Percentiles rank a stretch among this genome's conserved stretches.
Conservation (phyloP, 2,113 vertebrate genomes). For the Thamnophis sirtalis region DNA sequence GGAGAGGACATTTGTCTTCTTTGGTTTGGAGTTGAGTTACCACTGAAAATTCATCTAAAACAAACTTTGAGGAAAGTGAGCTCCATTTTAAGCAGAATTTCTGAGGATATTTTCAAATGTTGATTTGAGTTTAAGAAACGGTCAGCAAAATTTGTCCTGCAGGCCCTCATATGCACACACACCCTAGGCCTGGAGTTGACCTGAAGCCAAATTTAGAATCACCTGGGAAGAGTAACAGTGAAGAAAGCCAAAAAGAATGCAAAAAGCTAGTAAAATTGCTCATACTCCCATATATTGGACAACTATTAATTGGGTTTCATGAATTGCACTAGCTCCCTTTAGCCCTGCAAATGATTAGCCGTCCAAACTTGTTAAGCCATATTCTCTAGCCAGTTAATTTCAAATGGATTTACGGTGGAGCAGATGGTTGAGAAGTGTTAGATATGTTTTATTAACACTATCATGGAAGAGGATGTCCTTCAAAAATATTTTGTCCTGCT, state of each 20-base stretch:
- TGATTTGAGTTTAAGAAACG: background rate
- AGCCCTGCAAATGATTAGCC: background rate
- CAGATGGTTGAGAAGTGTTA: background rate
- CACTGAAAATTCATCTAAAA: background rate
- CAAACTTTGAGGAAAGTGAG: background rate
- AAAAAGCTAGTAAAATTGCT: background rate
- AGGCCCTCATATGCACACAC: background rate
- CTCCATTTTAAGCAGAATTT: background rate
- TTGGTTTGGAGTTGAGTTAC: background rate
- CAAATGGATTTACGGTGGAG: background rate
- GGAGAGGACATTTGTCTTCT: constrained; percentile 14
- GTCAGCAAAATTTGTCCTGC: background rate
- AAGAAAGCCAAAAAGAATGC: background rate
- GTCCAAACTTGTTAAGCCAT: background rate
- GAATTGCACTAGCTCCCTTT: background rate
- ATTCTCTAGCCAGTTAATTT: background rate
- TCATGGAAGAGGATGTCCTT: background rate
- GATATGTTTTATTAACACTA: background rate
- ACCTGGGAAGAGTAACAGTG: background rate
- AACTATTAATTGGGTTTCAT: background rate
- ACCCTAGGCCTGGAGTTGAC: too few species aligned
- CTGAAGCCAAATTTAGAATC: background rate
- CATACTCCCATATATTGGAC: background rate
- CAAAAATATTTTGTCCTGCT: background rate
- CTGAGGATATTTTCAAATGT: background rate